Evolutionary conservation across 2,888 invertebrate species (phyloP), one percentile per base, ranked within the genome.

Genomic region (Leptura quadrifasciata): DNA sequence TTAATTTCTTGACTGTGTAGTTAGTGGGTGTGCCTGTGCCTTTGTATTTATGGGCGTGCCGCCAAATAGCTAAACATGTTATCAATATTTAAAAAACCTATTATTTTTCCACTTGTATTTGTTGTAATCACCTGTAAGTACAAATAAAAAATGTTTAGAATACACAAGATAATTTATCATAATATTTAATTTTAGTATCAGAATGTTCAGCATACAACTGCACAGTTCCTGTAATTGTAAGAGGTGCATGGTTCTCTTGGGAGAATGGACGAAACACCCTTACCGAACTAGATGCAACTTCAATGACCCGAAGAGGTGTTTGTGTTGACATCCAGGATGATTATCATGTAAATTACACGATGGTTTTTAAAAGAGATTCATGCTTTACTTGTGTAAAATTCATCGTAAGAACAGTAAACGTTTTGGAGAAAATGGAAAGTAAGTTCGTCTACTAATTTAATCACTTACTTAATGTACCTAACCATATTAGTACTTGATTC

Each of bases 201-300:
- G 39, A 68, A 72, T 79, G 77, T 70, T 64, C 64, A 15, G 72
- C 78, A 17, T 55, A 72, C 57, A 80, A 80, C 58, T 96, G 96
- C 87, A 91, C 92, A 27, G 95, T 97, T 86, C 97, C 97, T 31
- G 86, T 92, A 79, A 93, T 95, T 61, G 89, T 97, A 65, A 92
- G 96, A 84, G 97, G 97, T 76, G 92, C 95, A 39, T 97, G 97
- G 97, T 97, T 96, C 89, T 97, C 96, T 2, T 95, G 96, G 92
- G 97, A 97, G 91, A 94, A 93, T 90, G 96, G 96, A 10, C 91
- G 92, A 84, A 95, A 96, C 84, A 96, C 96, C 0, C 91, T 94
- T 63, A 97, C 96, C 0, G 94, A 95, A 86, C 93, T 97, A 70
- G 95, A 97, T 89, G 94, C 94, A 0, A 93, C 92, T 75, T 92